A percentile compares a stretch with the other conserved stretches of the same genome.
Conservation (phyloP, 2,888 invertebrate genomes). For the Lottia scabra region DNA sequence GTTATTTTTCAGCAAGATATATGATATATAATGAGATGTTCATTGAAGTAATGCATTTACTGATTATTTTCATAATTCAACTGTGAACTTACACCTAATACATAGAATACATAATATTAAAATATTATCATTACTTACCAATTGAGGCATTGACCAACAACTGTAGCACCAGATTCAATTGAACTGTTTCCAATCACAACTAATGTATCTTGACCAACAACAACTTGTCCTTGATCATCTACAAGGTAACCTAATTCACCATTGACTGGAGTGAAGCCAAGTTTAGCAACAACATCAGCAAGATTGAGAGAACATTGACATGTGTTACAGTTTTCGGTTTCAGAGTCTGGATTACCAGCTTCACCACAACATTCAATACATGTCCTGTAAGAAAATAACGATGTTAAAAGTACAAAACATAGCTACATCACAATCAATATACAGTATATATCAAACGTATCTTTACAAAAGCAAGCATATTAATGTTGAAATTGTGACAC, state of each 20-base stretch:
- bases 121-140: not conserved
- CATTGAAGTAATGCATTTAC: no score
- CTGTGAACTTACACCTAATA: no score
- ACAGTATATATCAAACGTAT: no score
- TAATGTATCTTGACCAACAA: not conserved
- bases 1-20: no score
- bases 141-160: not conserved
- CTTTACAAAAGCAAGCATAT: no score
- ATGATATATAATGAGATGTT: no score
- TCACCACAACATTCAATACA: not conserved
- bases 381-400: no score
- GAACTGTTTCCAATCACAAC: not conserved
- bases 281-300: not conserved
- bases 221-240: not conserved
- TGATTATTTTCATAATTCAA: no score
- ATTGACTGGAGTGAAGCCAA: not conserved
- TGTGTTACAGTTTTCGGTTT: not conserved
- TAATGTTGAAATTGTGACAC: no score
- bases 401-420: no score
- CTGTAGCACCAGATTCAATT: not conserved
- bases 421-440: no score
- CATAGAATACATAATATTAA: no score
- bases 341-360: not conserved
- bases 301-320: not conserved
- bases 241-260: not conserved